Conservation (phyloP, 2,797 vertebrate genomes). For the Periparus ater region DNA sequence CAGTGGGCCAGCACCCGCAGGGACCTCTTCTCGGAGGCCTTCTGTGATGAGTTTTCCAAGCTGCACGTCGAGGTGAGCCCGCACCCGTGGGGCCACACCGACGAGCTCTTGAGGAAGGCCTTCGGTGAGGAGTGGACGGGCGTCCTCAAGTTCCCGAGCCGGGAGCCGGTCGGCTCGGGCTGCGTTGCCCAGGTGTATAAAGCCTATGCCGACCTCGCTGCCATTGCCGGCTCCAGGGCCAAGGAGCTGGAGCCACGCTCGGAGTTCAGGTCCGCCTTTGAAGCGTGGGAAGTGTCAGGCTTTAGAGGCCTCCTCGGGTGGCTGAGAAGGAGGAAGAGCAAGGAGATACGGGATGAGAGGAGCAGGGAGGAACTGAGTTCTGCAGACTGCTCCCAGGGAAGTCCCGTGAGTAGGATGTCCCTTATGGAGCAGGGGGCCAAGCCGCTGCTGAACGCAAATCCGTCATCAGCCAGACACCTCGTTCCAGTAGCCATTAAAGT, state of each 20-base stretch:
- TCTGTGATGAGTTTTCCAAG: constrained; percentile 87
- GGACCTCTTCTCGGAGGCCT: constrained; percentile 89
- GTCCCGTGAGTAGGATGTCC: background rate
- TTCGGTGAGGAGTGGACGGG: constrained; percentile 86
- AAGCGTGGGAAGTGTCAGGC: constrained; percentile 83
- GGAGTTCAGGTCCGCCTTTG: constrained; percentile 72
- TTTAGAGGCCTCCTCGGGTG: constrained; percentile 66
- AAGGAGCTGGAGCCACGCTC: constrained; percentile 63
- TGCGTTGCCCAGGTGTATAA: constrained; percentile 94
- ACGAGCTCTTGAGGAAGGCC: constrained; percentile 80
- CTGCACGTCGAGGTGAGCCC: constrained; percentile 87
- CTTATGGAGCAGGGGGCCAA: background rate
- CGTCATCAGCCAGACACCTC: constrained; percentile 63
- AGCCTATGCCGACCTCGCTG: constrained; percentile 79
- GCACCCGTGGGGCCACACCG: constrained; percentile 89
- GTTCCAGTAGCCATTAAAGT: constrained; percentile 93
- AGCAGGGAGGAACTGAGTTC: constrained; percentile 3
- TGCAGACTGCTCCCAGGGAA: background rate
- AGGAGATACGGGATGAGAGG: background rate
- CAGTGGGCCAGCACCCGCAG: constrained; percentile 96
- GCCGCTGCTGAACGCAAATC: background rate
- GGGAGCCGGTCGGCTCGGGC: constrained; percentile 89
- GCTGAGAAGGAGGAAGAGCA: constrained; percentile 16
- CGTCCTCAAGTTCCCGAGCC: constrained; percentile 82
- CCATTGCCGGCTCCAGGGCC: constrained; percentile 72